A percentile compares a stretch with the other conserved stretches of the same genome.
These are phyloP conservation scores for Disparrhopalites patrizii DNA, from an alignment of 2,888 invertebrate species.

Conservation along the genomic window DNA sequence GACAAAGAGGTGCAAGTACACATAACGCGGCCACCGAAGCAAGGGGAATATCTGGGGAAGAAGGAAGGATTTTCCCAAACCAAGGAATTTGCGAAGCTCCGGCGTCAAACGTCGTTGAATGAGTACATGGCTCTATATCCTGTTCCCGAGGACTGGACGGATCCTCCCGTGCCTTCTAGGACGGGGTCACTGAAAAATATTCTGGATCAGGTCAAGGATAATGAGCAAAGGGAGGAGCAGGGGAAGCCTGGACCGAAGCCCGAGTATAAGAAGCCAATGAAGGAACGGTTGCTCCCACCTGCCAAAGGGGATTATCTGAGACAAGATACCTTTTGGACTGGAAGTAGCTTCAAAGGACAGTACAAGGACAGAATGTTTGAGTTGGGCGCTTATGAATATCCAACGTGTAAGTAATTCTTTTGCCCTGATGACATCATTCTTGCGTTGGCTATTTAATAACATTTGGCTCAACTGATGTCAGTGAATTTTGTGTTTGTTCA, in stretches of 20 bases:
- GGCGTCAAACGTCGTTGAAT: conserved; percentile 23
- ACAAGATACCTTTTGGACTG: conserved; percentile 43
- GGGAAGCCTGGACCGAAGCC: conserved; percentile 30
- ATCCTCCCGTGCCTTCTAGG: conserved; percentile 21
- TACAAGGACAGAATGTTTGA: conserved; percentile 35
- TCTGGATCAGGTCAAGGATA: conserved; percentile 24
- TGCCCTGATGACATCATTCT: no score
- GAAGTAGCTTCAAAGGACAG: conserved; percentile 38
- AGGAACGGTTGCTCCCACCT: conserved; percentile 36
- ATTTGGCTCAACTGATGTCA: no score
- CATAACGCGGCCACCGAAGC: conserved; percentile 24
- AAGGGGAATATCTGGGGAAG: not conserved
- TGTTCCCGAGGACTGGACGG: conserved; percentile 24
- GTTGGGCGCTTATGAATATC: conserved; percentile 40
- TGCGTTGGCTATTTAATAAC: no score
- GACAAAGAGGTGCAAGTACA: conserved; percentile 32
- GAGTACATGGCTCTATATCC: conserved; percentile 37
- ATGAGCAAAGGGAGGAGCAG: conserved; percentile 31
- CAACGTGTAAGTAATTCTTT: conserved; percentile 27
- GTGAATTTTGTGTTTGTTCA: no score
- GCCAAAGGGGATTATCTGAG: conserved; percentile 36
- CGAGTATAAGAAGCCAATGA: conserved; percentile 32
- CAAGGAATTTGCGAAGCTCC: conserved; percentile 34
- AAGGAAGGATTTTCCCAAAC: conserved; percentile 31
- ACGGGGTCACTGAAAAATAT: conserved; percentile 25